Evolutionary conservation across 1,140 invertebrate species (phyloP).

Genomic region (Euura lappo): DNA sequence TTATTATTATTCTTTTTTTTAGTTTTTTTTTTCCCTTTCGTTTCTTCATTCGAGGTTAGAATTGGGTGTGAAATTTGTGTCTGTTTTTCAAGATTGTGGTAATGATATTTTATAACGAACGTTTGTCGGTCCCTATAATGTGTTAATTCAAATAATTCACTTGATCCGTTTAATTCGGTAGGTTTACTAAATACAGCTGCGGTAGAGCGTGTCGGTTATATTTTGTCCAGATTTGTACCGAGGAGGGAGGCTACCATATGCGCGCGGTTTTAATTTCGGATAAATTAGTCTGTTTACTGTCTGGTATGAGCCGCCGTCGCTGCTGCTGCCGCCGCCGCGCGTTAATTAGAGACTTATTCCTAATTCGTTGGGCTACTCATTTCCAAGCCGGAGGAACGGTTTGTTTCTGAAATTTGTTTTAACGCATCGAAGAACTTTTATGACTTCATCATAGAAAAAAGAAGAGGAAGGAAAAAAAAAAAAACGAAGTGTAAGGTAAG

Average conservation of each 20-base stretch:
- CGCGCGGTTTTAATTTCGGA: not conserved
- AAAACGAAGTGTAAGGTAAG: too few relatives aligned
- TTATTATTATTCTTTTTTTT: too few relatives aligned
- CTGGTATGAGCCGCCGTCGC: too few relatives aligned
- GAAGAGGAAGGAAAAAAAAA: too few relatives aligned
- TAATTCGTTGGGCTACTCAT: not conserved
- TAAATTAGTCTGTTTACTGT: not conserved
- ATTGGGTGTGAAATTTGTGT: not conserved
- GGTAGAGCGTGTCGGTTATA: not conserved
- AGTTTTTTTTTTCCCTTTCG: too few relatives aligned
- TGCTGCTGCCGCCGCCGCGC: not conserved
- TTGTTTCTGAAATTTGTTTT: too few relatives aligned
- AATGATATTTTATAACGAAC: not conserved
- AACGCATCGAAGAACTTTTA: too few relatives aligned
- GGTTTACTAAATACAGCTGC: slow-evolving; percentile 2
- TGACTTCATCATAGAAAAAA: too few relatives aligned
- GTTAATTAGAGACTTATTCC: slow-evolving; percentile 5
- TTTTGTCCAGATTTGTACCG: not conserved
- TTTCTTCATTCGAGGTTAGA: not conserved
- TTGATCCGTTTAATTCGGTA: not conserved
- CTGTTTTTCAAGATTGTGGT: not conserved
- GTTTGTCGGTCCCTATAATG: not conserved
- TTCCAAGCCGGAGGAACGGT: too few relatives aligned
- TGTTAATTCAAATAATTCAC: not conserved
- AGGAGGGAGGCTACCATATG: not conserved